Evolutionary conservation across 2,888 invertebrate genomes (phyloP).

Genomic region (Diaperis boleti): DNA sequence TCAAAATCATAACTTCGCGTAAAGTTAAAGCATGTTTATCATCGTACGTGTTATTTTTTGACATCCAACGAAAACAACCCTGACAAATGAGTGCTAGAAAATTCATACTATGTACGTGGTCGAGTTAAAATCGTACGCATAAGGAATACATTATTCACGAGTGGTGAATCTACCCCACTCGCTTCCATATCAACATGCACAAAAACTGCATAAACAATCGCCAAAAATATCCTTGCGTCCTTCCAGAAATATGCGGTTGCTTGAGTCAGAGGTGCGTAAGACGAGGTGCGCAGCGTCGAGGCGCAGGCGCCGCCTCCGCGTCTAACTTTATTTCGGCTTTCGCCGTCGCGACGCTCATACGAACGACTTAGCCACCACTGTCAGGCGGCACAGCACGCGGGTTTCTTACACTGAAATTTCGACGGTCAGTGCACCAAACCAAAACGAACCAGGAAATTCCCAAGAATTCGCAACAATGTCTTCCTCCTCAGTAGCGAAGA

Average conservation of each 20-base stretch:
- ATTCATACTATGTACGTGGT: not conserved
- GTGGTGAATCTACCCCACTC: slow-evolving; percentile 13
- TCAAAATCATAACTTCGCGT: no score
- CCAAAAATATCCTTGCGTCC: slow-evolving; percentile 55
- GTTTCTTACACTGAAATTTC: slow-evolving; percentile 63
- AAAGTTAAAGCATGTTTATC: no score
- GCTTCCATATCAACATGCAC: slow-evolving; percentile 45
- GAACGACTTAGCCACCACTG: slow-evolving; percentile 73
- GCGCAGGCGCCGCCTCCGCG: slow-evolving; percentile 55
- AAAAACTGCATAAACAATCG: slow-evolving; percentile 56
- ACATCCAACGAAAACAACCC: not conserved
- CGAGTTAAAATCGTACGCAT: slow-evolving; percentile 10
- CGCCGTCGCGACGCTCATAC: slow-evolving; percentile 69
- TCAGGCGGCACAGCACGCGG: slow-evolving; percentile 70
- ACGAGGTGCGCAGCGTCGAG: slow-evolving; percentile 46
- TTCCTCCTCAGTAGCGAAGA: slow-evolving; percentile 71
- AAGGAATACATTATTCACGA: slow-evolving; percentile 15
- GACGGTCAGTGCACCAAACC: slow-evolving; percentile 62
- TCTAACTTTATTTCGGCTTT: slow-evolving; percentile 59
- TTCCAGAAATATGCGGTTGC: slow-evolving; percentile 57
- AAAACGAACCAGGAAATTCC: slow-evolving; percentile 23
- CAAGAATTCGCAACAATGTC: slow-evolving; percentile 52
- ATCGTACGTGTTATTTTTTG: no score
- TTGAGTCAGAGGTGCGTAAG: slow-evolving; percentile 59
- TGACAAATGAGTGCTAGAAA: not conserved